phyloP scores from a whole-genome alignment of 2,888 invertebrate genomes.

The Lacanobia oleracea region DNA sequence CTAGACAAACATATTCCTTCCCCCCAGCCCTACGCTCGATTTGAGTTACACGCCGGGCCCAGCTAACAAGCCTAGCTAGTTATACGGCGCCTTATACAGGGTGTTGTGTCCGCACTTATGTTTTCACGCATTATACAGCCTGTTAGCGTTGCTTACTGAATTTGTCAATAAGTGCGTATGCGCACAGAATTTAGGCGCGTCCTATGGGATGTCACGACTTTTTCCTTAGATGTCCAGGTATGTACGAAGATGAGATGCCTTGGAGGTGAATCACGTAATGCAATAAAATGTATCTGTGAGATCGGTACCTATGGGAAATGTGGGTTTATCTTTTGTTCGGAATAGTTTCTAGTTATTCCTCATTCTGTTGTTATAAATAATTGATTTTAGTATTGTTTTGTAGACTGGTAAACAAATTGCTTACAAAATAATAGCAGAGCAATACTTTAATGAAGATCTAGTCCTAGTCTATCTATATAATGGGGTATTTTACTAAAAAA shows the following conservation, averaged over 20 bases:
- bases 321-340: conserved; percentile 18
- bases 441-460: no score
- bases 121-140: conserved; percentile 64
- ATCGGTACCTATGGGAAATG: conserved; percentile 40
- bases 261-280: conserved; percentile 46
- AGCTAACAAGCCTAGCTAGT: conserved; percentile 74
- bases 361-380: background rate
- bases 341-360: background rate
- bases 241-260: conserved; percentile 55
- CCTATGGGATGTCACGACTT: conserved; percentile 60
- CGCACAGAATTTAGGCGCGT: conserved; percentile 60
- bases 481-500: no score
- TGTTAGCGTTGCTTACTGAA: conserved; percentile 64
- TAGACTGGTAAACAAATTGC: background rate
- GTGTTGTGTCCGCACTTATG: conserved; percentile 63
- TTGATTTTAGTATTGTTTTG: no score
- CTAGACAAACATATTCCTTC: background rate
- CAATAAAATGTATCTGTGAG: conserved; percentile 53
- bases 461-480: no score
- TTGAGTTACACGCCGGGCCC: conserved; percentile 74
- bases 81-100: conserved; percentile 69
- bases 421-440: no score
- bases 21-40: conserved; percentile 58
- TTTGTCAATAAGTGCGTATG: conserved; percentile 64
- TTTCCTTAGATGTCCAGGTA: conserved; percentile 56